A percentile compares a stretch with the other conserved stretches of the same genome.
phyloP scores from a whole-genome alignment of 2,797 vertebrate species.

The Alosa sapidissima region DNA sequence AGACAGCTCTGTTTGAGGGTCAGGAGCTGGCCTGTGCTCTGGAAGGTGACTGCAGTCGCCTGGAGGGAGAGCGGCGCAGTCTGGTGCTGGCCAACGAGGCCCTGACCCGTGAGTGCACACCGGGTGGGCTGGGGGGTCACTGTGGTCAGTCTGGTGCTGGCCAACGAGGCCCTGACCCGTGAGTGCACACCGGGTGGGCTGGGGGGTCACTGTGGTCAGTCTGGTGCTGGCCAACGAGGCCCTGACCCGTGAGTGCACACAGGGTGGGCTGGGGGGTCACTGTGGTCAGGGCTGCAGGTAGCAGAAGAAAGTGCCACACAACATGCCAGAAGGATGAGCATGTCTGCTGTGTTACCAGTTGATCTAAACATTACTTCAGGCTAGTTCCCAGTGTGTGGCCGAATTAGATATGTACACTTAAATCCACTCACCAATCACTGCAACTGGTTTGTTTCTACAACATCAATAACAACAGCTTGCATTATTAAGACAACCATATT shows the following conservation, averaged over 20 bases:
- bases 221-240: conserved; percentile 69
- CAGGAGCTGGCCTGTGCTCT: conserved; percentile 73
- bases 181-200: conserved; percentile 53
- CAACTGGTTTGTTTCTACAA: too few relatives aligned
- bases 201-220: background rate
- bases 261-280: too few relatives aligned
- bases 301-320: conserved; percentile 7
- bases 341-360: background rate
- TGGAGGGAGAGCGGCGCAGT: conserved; percentile 69
- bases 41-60: conserved; percentile 68
- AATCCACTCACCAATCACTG: too few relatives aligned
- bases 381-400: too few relatives aligned
- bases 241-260: conserved; percentile 78
- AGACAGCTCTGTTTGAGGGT: conserved; percentile 74
- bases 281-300: background rate
- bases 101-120: conserved; percentile 77
- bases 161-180: conserved; percentile 81
- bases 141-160: conserved; percentile 58
- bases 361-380: background rate
- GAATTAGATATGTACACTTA: too few relatives aligned
- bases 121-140: too few relatives aligned
- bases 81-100: conserved; percentile 69
- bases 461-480: too few relatives aligned
- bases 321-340: background rate
- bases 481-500: too few relatives aligned